Evolutionary conservation across 1,140 invertebrate species (phyloP).

Genomic region (Drosophila pectinifera): DNA sequence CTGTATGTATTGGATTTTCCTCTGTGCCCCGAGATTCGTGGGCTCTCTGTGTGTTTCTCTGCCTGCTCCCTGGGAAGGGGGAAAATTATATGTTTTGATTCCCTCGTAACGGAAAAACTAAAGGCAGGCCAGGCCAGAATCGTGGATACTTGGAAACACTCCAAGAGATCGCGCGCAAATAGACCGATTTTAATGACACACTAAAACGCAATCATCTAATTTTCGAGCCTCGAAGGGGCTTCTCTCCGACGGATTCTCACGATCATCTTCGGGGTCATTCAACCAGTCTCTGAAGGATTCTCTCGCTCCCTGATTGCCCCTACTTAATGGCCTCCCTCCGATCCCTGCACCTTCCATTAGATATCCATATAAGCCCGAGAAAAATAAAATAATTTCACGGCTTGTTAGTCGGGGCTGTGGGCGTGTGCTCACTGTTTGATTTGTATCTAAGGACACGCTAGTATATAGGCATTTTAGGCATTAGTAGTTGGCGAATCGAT

Average conservation of each 20-base stretch:
- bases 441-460: constrained; percentile 57
- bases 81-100: constrained; percentile 82
- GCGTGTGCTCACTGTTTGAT: constrained; percentile 78
- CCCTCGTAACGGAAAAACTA: constrained; percentile 75
- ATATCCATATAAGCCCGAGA: constrained; percentile 15
- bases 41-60: constrained; percentile 13
- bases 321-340: constrained; percentile 61
- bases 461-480: constrained; percentile 14
- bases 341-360: constrained; percentile 67
- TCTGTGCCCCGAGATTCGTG: constrained; percentile 60
- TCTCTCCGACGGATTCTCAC: constrained; percentile 53
- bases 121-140: no score
- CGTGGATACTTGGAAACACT: constrained; percentile 47
- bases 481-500: constrained; percentile 56
- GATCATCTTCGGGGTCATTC: constrained; percentile 67
- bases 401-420: constrained; percentile 67
- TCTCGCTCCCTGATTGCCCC: constrained; percentile 25
- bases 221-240: constrained; percentile 68
- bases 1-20: constrained; percentile 73
- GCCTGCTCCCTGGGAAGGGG: constrained; percentile 16
- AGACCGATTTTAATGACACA: constrained; percentile 75
- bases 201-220: constrained; percentile 76
- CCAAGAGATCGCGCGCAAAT: constrained; percentile 51
- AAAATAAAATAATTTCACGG: constrained; percentile 67
- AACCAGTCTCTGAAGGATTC: constrained; percentile 51